These are phyloP conservation scores for Trichechus manatus DNA, from an alignment of 2,113 vertebrate species.

Conservation along the genomic window DNA sequence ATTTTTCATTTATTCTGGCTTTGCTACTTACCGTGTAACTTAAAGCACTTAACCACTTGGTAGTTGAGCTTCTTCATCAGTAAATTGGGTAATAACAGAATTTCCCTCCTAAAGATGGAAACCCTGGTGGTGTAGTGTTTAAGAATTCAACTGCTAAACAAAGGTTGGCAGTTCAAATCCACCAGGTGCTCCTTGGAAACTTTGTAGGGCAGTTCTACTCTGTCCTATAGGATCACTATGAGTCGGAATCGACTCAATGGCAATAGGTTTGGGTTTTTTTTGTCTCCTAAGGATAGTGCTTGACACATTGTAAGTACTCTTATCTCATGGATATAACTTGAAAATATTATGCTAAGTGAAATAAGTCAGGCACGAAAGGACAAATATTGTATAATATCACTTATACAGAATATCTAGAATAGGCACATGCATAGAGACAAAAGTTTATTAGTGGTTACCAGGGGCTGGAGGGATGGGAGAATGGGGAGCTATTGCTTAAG, in stretches of 20 bases:
- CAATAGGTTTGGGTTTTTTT: not conserved
- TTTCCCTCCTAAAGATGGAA: not conserved
- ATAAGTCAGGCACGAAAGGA: not conserved
- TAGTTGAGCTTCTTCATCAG: not conserved
- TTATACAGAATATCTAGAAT: not conserved
- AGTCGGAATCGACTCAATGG: no score
- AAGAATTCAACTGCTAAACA: no score
- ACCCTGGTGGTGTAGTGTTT: no score
- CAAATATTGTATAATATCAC: not conserved
- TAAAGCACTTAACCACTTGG: not conserved
- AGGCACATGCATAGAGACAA: not conserved
- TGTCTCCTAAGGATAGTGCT: not conserved
- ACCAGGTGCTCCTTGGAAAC: no score
- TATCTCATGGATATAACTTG: not conserved
- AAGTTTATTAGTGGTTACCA: not conserved
- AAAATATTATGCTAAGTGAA: not conserved
- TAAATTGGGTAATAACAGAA: not conserved
- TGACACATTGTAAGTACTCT: not conserved
- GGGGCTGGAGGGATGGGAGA: not conserved
- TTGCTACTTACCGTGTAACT: not conserved
- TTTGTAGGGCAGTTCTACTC: no score
- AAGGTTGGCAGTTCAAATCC: no score
- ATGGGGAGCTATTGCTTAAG: not conserved
- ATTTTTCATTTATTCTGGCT: conserved; percentile 17
- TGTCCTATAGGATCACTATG: no score